Conservation (phyloP, 1,140 invertebrate genomes). For the Papilio aristodemus region DNA sequence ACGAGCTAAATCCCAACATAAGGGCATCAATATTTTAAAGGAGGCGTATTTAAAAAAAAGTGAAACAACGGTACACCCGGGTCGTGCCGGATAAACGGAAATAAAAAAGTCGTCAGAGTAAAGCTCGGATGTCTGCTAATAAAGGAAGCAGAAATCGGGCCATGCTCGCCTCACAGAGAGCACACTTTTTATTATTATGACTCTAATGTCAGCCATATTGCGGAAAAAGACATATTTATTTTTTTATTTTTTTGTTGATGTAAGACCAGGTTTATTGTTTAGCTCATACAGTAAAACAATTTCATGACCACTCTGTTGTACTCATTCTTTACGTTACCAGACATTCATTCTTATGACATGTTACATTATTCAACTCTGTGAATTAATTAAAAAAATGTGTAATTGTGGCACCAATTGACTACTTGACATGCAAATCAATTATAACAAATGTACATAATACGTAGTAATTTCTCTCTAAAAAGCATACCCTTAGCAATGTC, state of each 20-base stretch:
- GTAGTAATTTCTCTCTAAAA: neutral
- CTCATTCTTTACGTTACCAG: neutral
- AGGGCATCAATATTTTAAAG: constrained; percentile 50
- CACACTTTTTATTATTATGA: constrained; percentile 60
- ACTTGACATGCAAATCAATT: neutral
- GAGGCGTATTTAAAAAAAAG: constrained; percentile 53
- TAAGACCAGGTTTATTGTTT: constrained; percentile 26
- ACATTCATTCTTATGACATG: neutral
- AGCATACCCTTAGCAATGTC: neutral
- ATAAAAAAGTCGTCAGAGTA: constrained; percentile 61
- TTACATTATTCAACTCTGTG: neutral
- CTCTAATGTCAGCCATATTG: constrained; percentile 51
- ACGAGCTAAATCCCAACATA: neutral
- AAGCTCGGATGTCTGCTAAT: constrained; percentile 51
- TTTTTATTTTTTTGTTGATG: constrained; percentile 33
- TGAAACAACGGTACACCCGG: constrained; percentile 39
- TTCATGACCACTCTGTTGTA: constrained; percentile 13
- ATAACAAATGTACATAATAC: neutral
- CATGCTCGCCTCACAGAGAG: constrained; percentile 38
- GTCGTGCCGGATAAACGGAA: constrained; percentile 51
- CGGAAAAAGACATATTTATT: constrained; percentile 44
- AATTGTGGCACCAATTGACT: too few relatives aligned
- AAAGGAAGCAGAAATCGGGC: constrained; percentile 49
- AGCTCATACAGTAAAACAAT: constrained; percentile 7
- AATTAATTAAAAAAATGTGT: too few relatives aligned